Evolutionary conservation across 2,113 vertebrate species (phyloP), one percentile per base, ranked within the genome.

Genomic region (Odocoileus hemionus): DNA sequence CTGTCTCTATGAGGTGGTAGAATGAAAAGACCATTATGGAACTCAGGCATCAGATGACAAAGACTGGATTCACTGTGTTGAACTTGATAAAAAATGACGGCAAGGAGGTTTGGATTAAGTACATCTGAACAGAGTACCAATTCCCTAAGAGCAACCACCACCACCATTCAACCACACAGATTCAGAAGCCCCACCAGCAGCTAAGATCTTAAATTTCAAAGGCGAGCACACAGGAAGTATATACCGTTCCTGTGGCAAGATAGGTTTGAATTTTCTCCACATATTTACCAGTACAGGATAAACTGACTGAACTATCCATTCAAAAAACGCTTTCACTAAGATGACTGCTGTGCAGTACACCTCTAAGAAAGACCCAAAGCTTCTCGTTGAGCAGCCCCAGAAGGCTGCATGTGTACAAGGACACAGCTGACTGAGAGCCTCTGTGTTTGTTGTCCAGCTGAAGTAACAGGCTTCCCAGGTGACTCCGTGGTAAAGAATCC

Each of bases 21-120:
- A 90, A 95, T 95, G 95, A 97, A 98, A 97, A 92, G 55, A 91
- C 60, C 94, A 86, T 86, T 96, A 93, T 36, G 91, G 94, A 98
- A 97, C 6, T 1, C 36, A 86, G 50, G 43, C 14, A 86, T 28
- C 7, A 55, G 54, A 97, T 30, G 94, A 83, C 84, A 82, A 10
- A 92, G 97, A 67, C 86, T 80, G 36, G 82, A 87, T 96, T 97
- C 94, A 97, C 70, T 94, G 92, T 94, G 82, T 95, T 96, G 95
- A 89, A 89, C 43, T n/a, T 67, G n/a, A 15, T 61, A 78, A 78
- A 45, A 78, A 94, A 85, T 12, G 54, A 89, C 47, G 26, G 45
- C 57, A 91, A 91, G 30, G 33, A n/a, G 50, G 55, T 67, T 10
- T 85, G 70, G 87, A 87, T 54, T 54, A 89, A 76, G 70, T 43